Conservation (phyloP, 30 jellyfish, hydroid and myxozoan genomes). For the Chironex yamaguchii region DNA sequence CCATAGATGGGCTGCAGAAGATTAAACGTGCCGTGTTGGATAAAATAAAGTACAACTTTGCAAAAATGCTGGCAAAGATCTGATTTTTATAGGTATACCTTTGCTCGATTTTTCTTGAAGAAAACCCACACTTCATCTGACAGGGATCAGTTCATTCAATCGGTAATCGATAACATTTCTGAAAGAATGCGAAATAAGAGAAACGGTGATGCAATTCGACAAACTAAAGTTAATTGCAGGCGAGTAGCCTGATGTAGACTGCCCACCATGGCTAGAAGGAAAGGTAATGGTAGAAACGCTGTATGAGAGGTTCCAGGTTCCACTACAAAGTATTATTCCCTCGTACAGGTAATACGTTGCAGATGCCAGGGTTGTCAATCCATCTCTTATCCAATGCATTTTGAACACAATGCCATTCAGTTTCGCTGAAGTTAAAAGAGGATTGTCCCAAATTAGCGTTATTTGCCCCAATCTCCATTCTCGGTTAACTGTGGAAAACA, state of each 20-base stretch:
- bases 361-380: background rate
- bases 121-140: constrained; percentile 1
- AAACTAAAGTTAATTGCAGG: background rate
- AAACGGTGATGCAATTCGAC: background rate
- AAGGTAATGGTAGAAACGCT: background rate
- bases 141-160: background rate
- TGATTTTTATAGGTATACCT: constrained; percentile 12
- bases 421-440: constrained; percentile 14
- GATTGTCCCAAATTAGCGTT: constrained; percentile 12
- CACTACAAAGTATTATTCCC: background rate
- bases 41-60: background rate
- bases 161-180: constrained; percentile 2
- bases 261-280: constrained; percentile 31
- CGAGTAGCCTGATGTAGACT: constrained; percentile 5
- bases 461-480: background rate
- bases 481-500: background rate
- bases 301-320: constrained; percentile 5
- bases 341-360: background rate
- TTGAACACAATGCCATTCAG: constrained; percentile 2
- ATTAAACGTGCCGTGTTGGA: constrained; percentile 1
- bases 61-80: background rate
- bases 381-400: background rate
- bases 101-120: background rate
- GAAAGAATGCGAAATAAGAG: background rate
- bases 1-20: constrained; percentile 8